phyloP scores from a whole-genome alignment of 2,888 invertebrate species.

The Eristalis pertinax region DNA sequence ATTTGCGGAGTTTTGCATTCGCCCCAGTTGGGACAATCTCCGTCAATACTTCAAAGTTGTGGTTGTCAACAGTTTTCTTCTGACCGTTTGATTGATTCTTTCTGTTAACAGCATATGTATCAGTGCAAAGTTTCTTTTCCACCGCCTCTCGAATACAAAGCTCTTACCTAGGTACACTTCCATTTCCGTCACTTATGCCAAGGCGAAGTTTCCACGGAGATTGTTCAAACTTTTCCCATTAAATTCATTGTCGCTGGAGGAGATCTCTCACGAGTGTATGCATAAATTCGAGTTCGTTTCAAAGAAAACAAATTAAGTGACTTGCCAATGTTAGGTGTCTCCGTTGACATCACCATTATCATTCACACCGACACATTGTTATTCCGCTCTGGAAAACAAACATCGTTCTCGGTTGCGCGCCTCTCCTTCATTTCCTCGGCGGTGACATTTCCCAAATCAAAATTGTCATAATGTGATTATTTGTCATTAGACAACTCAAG shows the following conservation, averaged over 20 bases:
- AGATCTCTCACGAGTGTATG: background rate
- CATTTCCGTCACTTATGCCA: background rate
- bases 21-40: background rate
- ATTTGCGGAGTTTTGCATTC: background rate
- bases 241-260: slow-evolving; percentile 6
- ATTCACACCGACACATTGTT: slow-evolving; percentile 5
- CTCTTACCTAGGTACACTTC: background rate
- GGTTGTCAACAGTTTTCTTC: background rate
- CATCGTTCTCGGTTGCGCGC: slow-evolving; percentile 38
- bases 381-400: slow-evolving; percentile 26
- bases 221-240: slow-evolving; percentile 21
- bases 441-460: slow-evolving; percentile 21
- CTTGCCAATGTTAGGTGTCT: slow-evolving; percentile 6
- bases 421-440: background rate
- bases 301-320: slow-evolving; percentile 16
- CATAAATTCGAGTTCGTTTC: background rate
- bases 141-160: background rate
- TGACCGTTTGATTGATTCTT: background rate
- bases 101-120: background rate
- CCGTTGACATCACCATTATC: slow-evolving; percentile 23
- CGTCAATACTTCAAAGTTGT: background rate
- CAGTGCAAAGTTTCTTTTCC: background rate
- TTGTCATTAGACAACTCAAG: slow-evolving; percentile 44
- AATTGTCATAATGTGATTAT: slow-evolving; percentile 58
- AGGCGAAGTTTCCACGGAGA: slow-evolving; percentile 4